phyloP scores from a whole-genome alignment of 2,113 vertebrate genomes.

The Mirza zaza region DNA sequence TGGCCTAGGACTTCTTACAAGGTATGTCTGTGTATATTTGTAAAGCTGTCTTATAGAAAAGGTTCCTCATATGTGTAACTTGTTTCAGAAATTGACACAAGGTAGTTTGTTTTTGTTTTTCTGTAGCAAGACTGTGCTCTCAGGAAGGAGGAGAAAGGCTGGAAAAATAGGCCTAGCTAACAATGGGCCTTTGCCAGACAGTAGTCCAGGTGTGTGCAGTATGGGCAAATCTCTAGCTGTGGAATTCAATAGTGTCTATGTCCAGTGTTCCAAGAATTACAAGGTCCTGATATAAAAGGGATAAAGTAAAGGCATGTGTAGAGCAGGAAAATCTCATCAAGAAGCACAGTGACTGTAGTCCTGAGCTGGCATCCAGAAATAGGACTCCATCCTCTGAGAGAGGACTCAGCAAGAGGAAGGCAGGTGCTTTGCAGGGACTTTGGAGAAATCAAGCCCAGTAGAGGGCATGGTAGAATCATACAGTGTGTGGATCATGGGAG shows the following conservation, averaged over 20 bases:
- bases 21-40: slow-evolving; percentile 79
- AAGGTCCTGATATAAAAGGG: not conserved
- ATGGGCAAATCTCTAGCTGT: not conserved
- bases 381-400: not conserved
- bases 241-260: not conserved
- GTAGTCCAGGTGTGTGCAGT: too few relatives aligned
- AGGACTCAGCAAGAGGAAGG: not conserved
- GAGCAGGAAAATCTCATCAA: not conserved
- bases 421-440: not conserved
- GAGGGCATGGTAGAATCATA: not conserved
- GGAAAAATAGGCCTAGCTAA: not conserved
- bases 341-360: not conserved
- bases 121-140: not conserved
- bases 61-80: not conserved
- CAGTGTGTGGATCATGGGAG: not conserved
- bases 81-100: not conserved
- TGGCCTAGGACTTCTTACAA: slow-evolving; percentile 95
- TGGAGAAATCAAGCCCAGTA: not conserved
- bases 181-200: not conserved
- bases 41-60: not conserved
- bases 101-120: not conserved
- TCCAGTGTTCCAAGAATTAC: not conserved
- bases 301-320: not conserved
- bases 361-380: not conserved
- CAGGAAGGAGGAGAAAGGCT: not conserved